These are phyloP conservation scores for Trididemnum clinides DNA, from an alignment of 23 tunicate species.

Conservation along the genomic window DNA sequence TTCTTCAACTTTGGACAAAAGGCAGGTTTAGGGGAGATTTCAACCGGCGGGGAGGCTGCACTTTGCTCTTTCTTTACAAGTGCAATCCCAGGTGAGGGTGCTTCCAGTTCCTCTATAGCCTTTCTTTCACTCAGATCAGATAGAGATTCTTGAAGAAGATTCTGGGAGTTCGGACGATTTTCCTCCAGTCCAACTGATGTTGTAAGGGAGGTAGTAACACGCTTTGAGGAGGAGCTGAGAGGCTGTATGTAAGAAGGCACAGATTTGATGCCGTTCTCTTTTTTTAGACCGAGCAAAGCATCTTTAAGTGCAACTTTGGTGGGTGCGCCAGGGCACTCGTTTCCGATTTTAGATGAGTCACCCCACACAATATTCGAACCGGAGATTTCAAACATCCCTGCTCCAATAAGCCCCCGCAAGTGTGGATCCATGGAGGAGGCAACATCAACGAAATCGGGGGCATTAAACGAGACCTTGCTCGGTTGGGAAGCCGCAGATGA, in stretches of 20 bases:
- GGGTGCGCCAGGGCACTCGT: slow-evolving; percentile 53
- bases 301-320: slow-evolving; percentile 39
- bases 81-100: too few species aligned
- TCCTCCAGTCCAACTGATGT: not conserved
- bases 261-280: slow-evolving; percentile 7
- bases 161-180: not conserved
- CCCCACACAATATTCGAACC: slow-evolving; percentile 38
- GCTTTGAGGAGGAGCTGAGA: not conserved
- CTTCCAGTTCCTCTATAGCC: too few species aligned
- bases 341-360: not conserved
- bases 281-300: slow-evolving; percentile 42
- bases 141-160: not conserved
- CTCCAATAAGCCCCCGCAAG: slow-evolving; percentile 18
- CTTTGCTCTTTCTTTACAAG: too few species aligned
- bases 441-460: not conserved
- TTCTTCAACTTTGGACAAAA: slow-evolving; percentile 39
- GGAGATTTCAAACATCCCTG: slow-evolving; percentile 17
- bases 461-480: not conserved
- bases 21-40: not conserved
- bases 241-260: too few species aligned
- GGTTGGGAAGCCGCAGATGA: not conserved
- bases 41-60: not conserved
- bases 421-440: slow-evolving; percentile 18
- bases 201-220: not conserved
- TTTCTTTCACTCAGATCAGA: too few species aligned